phyloP scores from a whole-genome alignment of 2,888 invertebrate species.

The Epinotia bilunana region DNA sequence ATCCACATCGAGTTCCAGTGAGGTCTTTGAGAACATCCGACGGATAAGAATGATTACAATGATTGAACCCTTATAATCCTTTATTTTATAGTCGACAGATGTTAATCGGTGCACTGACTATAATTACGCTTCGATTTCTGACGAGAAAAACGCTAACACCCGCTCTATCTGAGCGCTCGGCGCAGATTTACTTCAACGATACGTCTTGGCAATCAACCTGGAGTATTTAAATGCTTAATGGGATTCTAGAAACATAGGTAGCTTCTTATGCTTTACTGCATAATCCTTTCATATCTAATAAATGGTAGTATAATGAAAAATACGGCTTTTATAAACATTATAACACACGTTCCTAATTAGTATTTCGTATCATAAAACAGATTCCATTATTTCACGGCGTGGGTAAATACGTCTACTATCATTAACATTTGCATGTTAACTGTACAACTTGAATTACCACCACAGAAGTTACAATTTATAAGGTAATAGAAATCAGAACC shows the following conservation, averaged over 20 bases:
- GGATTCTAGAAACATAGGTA: conserved; percentile 16
- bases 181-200: conserved; percentile 62
- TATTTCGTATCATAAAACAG: conserved; percentile 20
- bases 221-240: conserved; percentile 45
- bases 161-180: conserved; percentile 55
- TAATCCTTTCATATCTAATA: conserved; percentile 26
- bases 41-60: conserved; percentile 85
- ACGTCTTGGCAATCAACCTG: conserved; percentile 46
- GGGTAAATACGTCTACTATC: conserved; percentile 33
- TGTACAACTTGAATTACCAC: conserved; percentile 42
- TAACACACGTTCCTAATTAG: conserved; percentile 3
- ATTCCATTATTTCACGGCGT: conserved; percentile 29
- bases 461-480: conserved; percentile 31
- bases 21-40: conserved; percentile 80
- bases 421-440: conserved; percentile 44
- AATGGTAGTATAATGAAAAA: not conserved
- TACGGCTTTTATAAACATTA: not conserved
- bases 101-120: conserved; percentile 80
- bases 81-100: conserved; percentile 84
- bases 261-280: conserved; percentile 7
- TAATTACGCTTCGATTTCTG: conserved; percentile 81
- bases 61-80: conserved; percentile 83
- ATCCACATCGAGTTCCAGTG: conserved; percentile 67
- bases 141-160: conserved; percentile 77
- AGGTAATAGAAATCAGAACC: conserved; percentile 38